These are phyloP conservation scores for Harpegnathos saltator DNA, from an alignment of 1,140 invertebrate genomes.

Conservation along the genomic window DNA sequence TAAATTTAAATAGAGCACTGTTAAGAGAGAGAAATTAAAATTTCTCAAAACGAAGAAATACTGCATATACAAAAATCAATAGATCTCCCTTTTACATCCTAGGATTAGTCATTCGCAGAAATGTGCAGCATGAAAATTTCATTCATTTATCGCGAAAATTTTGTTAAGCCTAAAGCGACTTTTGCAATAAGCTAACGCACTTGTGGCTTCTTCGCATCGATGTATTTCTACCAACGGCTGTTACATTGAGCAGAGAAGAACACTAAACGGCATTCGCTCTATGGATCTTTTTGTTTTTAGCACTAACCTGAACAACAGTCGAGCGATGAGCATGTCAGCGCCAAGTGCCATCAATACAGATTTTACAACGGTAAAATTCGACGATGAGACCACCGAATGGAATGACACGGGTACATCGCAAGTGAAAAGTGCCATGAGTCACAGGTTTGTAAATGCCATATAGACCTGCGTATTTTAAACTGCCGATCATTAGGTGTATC, in stretches of 20 bases:
- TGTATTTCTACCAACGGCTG: slow-evolving; percentile 59
- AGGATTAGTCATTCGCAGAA: background rate
- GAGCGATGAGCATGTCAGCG: slow-evolving; percentile 92
- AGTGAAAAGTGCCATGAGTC: slow-evolving; percentile 82
- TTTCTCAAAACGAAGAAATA: too few species aligned
- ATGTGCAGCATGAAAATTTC: background rate
- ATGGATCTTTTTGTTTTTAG: slow-evolving; percentile 74
- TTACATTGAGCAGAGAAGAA: slow-evolving; percentile 58
- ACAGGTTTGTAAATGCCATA: slow-evolving; percentile 77
- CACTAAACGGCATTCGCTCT: background rate
- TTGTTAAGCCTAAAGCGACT: background rate
- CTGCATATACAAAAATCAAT: too few species aligned
- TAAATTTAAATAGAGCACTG: too few species aligned
- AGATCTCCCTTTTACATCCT: background rate
- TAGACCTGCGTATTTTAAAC: background rate
- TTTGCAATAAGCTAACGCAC: slow-evolving; percentile 1
- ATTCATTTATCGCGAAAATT: slow-evolving; percentile 1
- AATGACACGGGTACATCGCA: slow-evolving; percentile 76
- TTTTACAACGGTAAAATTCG: slow-evolving; percentile 89
- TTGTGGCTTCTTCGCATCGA: slow-evolving; percentile 67
- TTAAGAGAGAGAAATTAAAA: too few species aligned
- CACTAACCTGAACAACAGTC: slow-evolving; percentile 89
- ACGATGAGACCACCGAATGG: slow-evolving; percentile 84
- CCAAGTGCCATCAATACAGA: slow-evolving; percentile 95
- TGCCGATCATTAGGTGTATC: too few species aligned